These are phyloP conservation scores for Synergus umbraculus DNA, from an alignment of 2,888 invertebrate genomes.

Conservation along the genomic window DNA sequence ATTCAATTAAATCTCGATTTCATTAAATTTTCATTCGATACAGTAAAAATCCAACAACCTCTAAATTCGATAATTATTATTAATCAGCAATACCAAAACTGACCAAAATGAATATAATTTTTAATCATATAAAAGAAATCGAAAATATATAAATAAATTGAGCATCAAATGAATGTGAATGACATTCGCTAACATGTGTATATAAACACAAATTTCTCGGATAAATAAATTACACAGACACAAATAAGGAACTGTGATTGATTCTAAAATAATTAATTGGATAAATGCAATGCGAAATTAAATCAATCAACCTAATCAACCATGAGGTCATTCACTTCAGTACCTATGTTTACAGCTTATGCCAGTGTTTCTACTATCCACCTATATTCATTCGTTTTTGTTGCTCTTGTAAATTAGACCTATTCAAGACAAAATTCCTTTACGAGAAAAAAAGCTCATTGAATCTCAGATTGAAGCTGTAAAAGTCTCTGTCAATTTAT, in stretches of 20 bases:
- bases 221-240: not conserved
- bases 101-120: too few species aligned
- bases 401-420: not conserved
- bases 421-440: not conserved
- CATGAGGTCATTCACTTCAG: conserved; percentile 17
- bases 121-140: too few species aligned
- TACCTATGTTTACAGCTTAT: conserved; percentile 29
- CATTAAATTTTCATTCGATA: too few species aligned
- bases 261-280: not conserved
- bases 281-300: not conserved
- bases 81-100: too few species aligned
- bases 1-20: too few species aligned
- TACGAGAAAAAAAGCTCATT: not conserved
- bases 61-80: too few species aligned
- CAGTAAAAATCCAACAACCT: too few species aligned
- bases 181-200: too few species aligned
- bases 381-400: conserved; percentile 1
- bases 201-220: too few species aligned
- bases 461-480: not conserved
- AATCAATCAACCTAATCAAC: not conserved
- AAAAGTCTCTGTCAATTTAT: not conserved
- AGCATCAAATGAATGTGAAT: too few species aligned
- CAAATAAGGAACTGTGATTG: not conserved
- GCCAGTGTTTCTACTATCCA: conserved; percentile 21
- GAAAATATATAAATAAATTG: too few species aligned